Conservation (phyloP, 2,797 vertebrate genomes). For the Pagetopsis macropterus region DNA sequence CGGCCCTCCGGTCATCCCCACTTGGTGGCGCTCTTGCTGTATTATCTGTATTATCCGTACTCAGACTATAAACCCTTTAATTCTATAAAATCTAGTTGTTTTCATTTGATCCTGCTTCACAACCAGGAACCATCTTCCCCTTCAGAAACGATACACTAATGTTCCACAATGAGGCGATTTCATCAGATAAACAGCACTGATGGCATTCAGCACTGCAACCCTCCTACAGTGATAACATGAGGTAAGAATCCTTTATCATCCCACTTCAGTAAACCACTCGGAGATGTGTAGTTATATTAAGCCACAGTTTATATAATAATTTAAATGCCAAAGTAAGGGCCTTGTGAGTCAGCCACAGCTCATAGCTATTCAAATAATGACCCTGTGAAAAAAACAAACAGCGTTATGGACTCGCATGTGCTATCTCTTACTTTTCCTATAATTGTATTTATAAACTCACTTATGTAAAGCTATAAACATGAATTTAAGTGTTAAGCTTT, state of each 20-base stretch:
- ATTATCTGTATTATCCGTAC: background rate
- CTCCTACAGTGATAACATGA: conserved; percentile 63
- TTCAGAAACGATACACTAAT: background rate
- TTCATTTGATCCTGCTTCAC: conserved; percentile 11
- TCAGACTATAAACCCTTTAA: background rate
- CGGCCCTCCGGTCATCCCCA: conserved; percentile 21
- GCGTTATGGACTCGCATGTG: conserved; percentile 7
- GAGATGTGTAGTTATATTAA: conserved; percentile 73
- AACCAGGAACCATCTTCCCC: background rate
- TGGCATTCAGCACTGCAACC: conserved; percentile 39
- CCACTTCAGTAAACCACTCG: conserved; percentile 65
- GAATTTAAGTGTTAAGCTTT: conserved; percentile 19
- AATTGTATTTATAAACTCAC: background rate
- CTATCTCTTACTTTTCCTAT: background rate
- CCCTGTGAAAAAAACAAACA: conserved; percentile 24
- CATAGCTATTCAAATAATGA: conserved; percentile 56
- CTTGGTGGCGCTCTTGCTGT: conserved; percentile 55
- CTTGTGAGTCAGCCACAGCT: conserved; percentile 73
- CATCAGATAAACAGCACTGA: conserved; percentile 38
- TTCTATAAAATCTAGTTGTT: background rate
- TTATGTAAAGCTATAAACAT: background rate
- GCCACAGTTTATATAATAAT: conserved; percentile 77
- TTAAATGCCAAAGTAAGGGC: conserved; percentile 67
- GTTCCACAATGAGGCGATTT: conserved; percentile 16
- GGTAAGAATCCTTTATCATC: conserved; percentile 64